Percentiles rank a stretch among this genome's conserved stretches.
Evolutionary conservation across 1,140 invertebrate species (phyloP).

Genomic region (Diorhabda sublineata): DNA sequence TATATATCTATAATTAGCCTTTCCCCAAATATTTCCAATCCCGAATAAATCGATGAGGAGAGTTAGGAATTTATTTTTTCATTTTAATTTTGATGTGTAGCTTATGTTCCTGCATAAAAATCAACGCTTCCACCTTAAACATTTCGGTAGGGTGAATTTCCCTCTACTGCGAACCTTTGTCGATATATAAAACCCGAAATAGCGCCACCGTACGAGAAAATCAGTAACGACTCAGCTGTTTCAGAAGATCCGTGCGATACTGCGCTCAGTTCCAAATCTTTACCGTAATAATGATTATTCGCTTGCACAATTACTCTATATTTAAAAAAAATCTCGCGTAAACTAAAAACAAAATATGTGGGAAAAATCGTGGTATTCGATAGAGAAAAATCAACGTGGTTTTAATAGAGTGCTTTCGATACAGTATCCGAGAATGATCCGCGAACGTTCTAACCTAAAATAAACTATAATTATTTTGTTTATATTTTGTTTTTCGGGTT

Average conservation of each 20-base stretch:
- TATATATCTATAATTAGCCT: neutral
- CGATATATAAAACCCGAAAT: neutral
- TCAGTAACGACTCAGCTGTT: constrained; percentile 29
- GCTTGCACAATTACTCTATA: neutral
- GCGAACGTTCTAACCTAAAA: too few relatives aligned
- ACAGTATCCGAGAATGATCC: too few relatives aligned
- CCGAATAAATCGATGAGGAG: neutral
- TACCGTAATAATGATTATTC: constrained; percentile 19
- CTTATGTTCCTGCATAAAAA: neutral
- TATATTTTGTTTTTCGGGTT: too few relatives aligned
- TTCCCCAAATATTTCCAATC: constrained; percentile 1
- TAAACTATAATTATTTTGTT: too few relatives aligned
- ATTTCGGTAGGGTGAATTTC: constrained; percentile 1
- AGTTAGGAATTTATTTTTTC: too few relatives aligned
- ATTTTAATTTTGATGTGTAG: too few relatives aligned
- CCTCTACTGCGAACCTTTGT: neutral
- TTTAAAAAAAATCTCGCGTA: neutral
- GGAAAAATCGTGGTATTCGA: too few relatives aligned
- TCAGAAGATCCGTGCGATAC: constrained; percentile 6
- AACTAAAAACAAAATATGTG: too few relatives aligned
- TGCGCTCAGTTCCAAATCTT: constrained; percentile 17
- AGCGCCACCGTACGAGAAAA: constrained; percentile 28
- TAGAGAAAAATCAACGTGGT: too few relatives aligned
- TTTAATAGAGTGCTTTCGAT: too few relatives aligned
- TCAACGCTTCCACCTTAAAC: neutral